Evolutionary conservation across 2,113 vertebrate species (phyloP).

Genomic region (Carassius auratus): DNA sequence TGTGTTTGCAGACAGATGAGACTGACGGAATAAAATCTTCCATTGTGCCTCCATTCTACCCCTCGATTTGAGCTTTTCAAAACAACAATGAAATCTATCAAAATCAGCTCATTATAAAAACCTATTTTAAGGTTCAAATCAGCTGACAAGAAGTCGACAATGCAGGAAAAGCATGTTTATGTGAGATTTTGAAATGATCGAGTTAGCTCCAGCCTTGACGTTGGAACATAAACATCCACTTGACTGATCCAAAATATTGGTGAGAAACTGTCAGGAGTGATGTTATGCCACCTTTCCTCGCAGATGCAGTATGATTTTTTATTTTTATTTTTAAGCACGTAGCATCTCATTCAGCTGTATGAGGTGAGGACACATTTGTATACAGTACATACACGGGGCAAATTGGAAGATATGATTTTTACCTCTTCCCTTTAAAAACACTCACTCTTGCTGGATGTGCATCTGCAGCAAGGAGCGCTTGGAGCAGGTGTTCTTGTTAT

Average conservation of each 20-base stretch:
- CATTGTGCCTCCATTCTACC: not conserved
- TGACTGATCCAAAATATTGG: slow-evolving; percentile 4
- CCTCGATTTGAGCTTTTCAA: not conserved
- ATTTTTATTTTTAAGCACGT: not conserved
- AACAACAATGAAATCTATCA: slow-evolving; percentile 1
- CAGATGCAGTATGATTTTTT: not conserved
- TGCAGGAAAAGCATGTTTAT: not conserved
- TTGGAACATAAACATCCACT: not conserved
- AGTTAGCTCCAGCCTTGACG: not conserved
- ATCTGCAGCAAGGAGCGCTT: not conserved
- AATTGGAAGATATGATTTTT: not conserved
- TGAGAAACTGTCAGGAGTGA: slow-evolving; percentile 17
- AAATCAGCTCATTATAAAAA: not conserved
- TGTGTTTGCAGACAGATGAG: slow-evolving; percentile 77
- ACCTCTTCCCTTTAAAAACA: not conserved
- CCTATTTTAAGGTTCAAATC: not conserved
- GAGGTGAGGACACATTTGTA: slow-evolving; percentile 1
- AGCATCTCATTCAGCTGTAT: not conserved
- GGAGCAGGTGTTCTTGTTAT: not conserved
- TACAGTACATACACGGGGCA: slow-evolving; percentile 1
- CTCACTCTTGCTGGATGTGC: not conserved
- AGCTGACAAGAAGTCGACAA: not conserved
- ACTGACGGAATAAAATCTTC: not conserved
- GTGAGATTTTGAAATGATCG: slow-evolving; percentile 11
- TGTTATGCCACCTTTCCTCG: not conserved